Evolutionary conservation across 2,888 invertebrate species (phyloP).

Genomic region (Meandrusa payeni): DNA sequence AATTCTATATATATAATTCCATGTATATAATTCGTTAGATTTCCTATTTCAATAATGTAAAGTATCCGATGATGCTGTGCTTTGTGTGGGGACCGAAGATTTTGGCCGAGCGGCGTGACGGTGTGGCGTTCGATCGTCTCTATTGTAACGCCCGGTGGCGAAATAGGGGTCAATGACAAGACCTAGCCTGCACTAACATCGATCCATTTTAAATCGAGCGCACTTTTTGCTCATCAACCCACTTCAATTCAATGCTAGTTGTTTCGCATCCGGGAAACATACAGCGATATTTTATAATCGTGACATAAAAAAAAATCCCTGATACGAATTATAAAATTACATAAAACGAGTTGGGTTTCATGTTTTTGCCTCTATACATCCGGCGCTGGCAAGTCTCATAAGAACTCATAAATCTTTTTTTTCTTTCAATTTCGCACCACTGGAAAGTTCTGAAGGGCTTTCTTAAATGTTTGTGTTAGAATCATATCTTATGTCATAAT

Average conservation of each 20-base stretch:
- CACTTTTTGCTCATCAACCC: constrained; percentile 34
- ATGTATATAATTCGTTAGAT: no score
- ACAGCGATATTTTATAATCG: constrained; percentile 28
- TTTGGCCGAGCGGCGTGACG: constrained; percentile 45
- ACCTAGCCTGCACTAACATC: constrained; percentile 60
- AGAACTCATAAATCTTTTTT: constrained; percentile 27
- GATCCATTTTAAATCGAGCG: constrained; percentile 41
- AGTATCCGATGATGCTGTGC: background rate
- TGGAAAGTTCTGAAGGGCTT: constrained; percentile 25
- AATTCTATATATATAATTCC: no score
- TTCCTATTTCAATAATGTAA: constrained; percentile 2
- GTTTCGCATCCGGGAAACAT: constrained; percentile 31
- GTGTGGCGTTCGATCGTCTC: constrained; percentile 56
- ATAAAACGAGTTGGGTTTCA: constrained; percentile 36
- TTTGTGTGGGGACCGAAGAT: constrained; percentile 13
- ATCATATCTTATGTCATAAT: constrained; percentile 22
- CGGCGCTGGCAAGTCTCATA: constrained; percentile 29
- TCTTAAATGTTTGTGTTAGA: constrained; percentile 9
- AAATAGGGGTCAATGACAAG: constrained; percentile 79
- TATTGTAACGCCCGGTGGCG: constrained; percentile 61
- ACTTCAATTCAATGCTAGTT: constrained; percentile 21
- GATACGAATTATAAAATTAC: constrained; percentile 35
- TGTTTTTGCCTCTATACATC: constrained; percentile 43
- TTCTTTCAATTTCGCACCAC: constrained; percentile 29
- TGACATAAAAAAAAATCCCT: constrained; percentile 28